Evolutionary conservation across 30 jellyfish, hydroid and myxozoan genomes (phyloP), one percentile per base, ranked within the genome.

Genomic region (Pseudorhiza aurosa): DNA sequence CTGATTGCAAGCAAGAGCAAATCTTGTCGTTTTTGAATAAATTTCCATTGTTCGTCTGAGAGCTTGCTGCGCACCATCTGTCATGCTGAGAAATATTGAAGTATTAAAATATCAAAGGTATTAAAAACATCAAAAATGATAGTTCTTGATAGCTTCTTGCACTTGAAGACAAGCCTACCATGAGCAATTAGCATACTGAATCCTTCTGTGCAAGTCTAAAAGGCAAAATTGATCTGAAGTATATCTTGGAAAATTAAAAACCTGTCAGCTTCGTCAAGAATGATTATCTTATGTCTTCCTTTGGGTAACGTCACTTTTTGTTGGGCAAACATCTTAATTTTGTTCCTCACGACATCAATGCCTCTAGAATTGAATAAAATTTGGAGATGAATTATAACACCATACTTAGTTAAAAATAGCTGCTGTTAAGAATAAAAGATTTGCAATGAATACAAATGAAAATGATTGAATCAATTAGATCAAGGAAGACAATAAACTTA

Each of bases 51-150:
- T 95, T 51, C 99, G 44, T 43, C 99, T 35, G 53, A 95, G 56
- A 1, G 99, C 99, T 79, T 95, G 99, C 29, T 95, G 99, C 4
- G 99, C 99, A 40, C 99, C 99, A 47, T 91, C 81, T 15, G 99
- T 95, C 99, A 95, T 88, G 59, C 99, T 95, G n/a, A n/a, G n/a
- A n/a, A 51, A 73, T 31, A 49, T 33, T 2, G n/a, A 84, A 80
- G 58, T 33, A 33, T 46, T 22, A 45, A 59, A 11, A n/a, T 57
- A 76, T 26, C 27, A 7, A 10, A 42, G 9, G 69, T 18, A 7
- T 9, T 7, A 55, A 55, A 55, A 55, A 19, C 12, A 19, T 18
- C 10, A 17, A 25, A 25, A 7, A 55, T 7, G 10, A 55, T n/a
- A n/a, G n/a, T n/a, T n/a, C n/a, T n/a, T n/a, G n/a, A n/a, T n/a